These are phyloP conservation scores for Eciton burchellii DNA, from an alignment of 1,140 invertebrate species.

Conservation along the genomic window DNA sequence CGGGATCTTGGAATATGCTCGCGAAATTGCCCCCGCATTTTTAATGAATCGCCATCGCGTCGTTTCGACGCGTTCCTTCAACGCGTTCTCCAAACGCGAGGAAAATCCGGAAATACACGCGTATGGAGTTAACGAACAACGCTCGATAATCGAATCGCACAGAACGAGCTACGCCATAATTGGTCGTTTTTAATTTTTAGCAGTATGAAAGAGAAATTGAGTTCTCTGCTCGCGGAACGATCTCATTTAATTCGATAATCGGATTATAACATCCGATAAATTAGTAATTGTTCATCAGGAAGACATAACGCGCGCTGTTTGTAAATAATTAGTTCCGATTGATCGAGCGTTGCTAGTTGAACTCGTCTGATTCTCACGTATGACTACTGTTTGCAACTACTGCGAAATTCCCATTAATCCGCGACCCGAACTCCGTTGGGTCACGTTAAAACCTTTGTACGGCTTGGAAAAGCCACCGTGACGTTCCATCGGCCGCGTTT, in stretches of 20 bases:
- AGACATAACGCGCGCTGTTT: not conserved
- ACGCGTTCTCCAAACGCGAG: slow-evolving; percentile 18
- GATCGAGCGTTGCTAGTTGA: not conserved
- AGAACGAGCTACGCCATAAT: slow-evolving; percentile 33
- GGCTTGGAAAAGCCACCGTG: slow-evolving; percentile 44
- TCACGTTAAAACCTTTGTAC: slow-evolving; percentile 62
- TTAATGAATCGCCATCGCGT: slow-evolving; percentile 17
- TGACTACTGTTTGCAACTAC: slow-evolving; percentile 23
- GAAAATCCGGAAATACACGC: not conserved
- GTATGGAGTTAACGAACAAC: slow-evolving; percentile 34
- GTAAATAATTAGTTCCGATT: slow-evolving; percentile 1
- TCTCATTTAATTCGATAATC: slow-evolving; percentile 35
- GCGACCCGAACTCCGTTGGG: slow-evolving; percentile 58
- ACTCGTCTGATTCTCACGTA: slow-evolving; percentile 1
- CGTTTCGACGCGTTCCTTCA: slow-evolving; percentile 27
- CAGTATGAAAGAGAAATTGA: slow-evolving; percentile 28
- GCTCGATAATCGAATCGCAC: no score
- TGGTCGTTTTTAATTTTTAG: slow-evolving; percentile 35
- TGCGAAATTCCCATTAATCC: slow-evolving; percentile 69
- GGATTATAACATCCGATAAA: slow-evolving; percentile 19
- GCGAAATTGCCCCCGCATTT: slow-evolving; percentile 44
- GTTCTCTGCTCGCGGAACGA: not conserved
- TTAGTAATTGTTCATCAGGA: slow-evolving; percentile 21
- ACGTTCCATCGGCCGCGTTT: slow-evolving; percentile 26
- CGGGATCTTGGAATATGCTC: not conserved